Evolutionary conservation across 2,888 invertebrate species (phyloP).

Genomic region (Mycalesis mineus): DNA sequence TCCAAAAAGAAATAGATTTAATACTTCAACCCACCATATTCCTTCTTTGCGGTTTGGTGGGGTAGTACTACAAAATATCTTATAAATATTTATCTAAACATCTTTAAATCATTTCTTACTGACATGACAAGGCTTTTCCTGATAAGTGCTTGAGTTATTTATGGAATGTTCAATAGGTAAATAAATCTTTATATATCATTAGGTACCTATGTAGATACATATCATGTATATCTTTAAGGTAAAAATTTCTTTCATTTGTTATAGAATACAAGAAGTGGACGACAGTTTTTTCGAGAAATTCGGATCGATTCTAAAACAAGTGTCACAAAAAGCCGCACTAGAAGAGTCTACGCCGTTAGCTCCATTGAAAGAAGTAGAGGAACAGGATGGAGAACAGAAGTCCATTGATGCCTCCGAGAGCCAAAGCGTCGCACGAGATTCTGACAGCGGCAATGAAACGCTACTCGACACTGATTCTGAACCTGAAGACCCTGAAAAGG

Average conservation of each 20-base stretch:
- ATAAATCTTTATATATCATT: no score
- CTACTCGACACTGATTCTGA: constrained; percentile 82
- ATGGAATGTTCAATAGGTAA: no score
- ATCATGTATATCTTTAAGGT: no score
- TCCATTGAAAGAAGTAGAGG: constrained; percentile 66
- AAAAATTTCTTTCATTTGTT: constrained; percentile 40
- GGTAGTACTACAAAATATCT: no score
- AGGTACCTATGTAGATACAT: no score
- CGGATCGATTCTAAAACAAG: constrained; percentile 84
- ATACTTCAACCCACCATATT: no score
- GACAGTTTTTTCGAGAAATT: constrained; percentile 91
- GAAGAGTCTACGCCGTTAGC: constrained; percentile 77
- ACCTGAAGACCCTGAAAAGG: constrained; percentile 80
- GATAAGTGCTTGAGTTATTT: no score
- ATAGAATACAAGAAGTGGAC: constrained; percentile 88
- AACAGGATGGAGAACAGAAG: constrained; percentile 64
- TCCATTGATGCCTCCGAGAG: constrained; percentile 56
- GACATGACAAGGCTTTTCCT: no score
- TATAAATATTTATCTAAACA: no score
- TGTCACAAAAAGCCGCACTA: constrained; percentile 77
- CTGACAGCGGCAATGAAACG: constrained; percentile 77
- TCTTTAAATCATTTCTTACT: no score
- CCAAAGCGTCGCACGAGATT: constrained; percentile 54
- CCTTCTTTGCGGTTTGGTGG: no score
- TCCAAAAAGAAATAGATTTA: no score